Evolutionary conservation across 2,888 invertebrate genomes (phyloP).

Genomic region (Athripsodes cinereus): DNA sequence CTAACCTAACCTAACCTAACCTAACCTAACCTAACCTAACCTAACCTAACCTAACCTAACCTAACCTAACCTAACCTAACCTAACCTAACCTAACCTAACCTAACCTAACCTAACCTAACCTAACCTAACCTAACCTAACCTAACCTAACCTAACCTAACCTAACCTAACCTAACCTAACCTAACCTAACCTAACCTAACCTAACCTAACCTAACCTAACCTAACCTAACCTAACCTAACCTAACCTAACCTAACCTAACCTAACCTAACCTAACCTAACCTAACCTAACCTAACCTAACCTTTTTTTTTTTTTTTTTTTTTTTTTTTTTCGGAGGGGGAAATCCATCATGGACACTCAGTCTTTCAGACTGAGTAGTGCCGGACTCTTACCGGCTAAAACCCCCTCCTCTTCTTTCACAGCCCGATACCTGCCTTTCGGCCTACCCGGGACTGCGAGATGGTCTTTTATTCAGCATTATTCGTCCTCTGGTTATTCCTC

Average conservation of each 20-base stretch:
- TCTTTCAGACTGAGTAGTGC: too few species aligned
- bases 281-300: conserved; percentile 2
- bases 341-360: too few species aligned
- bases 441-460: too few species aligned
- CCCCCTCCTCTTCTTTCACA: too few species aligned
- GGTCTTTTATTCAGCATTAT: too few species aligned
- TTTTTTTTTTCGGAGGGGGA: too few species aligned
- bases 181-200: conserved; percentile 2
- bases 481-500: too few species aligned
- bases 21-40: conserved; percentile 2
- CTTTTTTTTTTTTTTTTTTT: not conserved
- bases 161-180: conserved; percentile 2
- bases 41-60: conserved; percentile 2
- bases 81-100: conserved; percentile 2
- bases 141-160: conserved; percentile 2
- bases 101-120: conserved; percentile 2
- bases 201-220: conserved; percentile 2
- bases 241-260: conserved; percentile 2
- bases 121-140: conserved; percentile 2
- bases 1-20: conserved; percentile 2
- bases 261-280: conserved; percentile 2
- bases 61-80: conserved; percentile 2
- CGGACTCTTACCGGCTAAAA: too few species aligned
- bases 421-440: too few species aligned
- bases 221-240: conserved; percentile 2